Evolutionary conservation across 1,140 invertebrate species (phyloP).

Genomic region (Macrobrachium nipponense): DNA sequence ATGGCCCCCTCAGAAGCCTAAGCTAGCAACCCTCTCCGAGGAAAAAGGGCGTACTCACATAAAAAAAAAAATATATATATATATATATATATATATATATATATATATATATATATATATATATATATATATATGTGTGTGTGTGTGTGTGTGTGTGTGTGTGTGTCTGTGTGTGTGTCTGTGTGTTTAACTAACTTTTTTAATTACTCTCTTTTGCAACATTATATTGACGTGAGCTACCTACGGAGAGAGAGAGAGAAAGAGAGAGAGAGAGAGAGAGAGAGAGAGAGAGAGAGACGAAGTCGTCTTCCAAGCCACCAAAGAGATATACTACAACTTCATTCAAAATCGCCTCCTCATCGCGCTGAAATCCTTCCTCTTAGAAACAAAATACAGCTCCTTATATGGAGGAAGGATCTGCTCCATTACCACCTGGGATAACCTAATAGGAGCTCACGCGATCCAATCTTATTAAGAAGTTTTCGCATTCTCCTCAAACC

Average conservation of each 20-base stretch:
- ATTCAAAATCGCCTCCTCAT: neutral
- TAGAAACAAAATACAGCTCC: neutral
- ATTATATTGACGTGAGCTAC: too few relatives aligned
- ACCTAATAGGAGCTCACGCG: too few relatives aligned
- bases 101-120: conserved; percentile 22
- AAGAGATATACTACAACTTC: too few relatives aligned
- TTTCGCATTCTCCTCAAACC: too few relatives aligned
- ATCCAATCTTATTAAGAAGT: too few relatives aligned
- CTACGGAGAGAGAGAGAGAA: neutral
- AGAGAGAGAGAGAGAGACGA: too few relatives aligned
- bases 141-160: neutral
- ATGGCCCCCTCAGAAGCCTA: too few relatives aligned
- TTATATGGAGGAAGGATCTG: neutral
- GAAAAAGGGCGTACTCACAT: too few relatives aligned
- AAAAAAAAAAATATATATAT: neutral
- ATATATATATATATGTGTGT: conserved; percentile 4
- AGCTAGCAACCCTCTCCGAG: too few relatives aligned
- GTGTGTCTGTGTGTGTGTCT: neutral
- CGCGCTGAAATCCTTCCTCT: neutral
- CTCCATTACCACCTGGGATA: neutral
- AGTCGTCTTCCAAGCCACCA: too few relatives aligned
- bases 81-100: conserved; percentile 15
- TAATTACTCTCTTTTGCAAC: too few relatives aligned
- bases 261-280: neutral
- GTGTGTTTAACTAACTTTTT: neutral